phyloP scores from a whole-genome alignment of 1,140 invertebrate species.

The Portunus trituberculatus region DNA sequence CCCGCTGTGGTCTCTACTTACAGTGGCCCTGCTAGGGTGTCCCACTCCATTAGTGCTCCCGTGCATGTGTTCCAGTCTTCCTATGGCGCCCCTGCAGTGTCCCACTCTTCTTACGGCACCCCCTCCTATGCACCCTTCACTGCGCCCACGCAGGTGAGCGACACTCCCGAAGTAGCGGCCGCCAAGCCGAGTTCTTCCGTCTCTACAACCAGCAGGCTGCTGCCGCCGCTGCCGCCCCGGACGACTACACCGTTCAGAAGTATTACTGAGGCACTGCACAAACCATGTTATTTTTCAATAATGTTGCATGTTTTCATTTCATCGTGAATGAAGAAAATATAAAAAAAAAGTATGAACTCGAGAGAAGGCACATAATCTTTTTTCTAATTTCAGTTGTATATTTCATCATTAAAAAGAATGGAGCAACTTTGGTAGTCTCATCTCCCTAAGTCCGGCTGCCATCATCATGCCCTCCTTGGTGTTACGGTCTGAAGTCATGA shows the following conservation, averaged over 20 bases:
- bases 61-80: neutral
- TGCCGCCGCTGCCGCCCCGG: constrained; percentile 52
- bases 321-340: neutral
- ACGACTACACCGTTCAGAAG: constrained; percentile 1
- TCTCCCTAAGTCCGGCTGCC: neutral
- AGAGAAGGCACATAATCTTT: too few species aligned
- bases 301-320: neutral
- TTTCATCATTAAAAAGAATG: neutral
- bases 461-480: too few species aligned
- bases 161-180: constrained; percentile 56
- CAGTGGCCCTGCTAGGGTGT: neutral
- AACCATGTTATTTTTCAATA: neutral
- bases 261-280: neutral
- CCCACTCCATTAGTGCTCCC: too few species aligned
- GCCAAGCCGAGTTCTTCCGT: constrained; percentile 56
- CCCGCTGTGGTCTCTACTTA: neutral
- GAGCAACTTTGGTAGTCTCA: neutral
- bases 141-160: constrained; percentile 31
- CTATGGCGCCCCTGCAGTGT: neutral
- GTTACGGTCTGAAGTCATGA: too few species aligned
- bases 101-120: constrained; percentile 17
- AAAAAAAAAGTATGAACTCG: neutral
- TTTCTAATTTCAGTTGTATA: neutral
- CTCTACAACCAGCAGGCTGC: constrained; percentile 56
- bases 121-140: neutral